Conservation (phyloP, 2,888 invertebrate species). For the Drosophila cracens region DNA sequence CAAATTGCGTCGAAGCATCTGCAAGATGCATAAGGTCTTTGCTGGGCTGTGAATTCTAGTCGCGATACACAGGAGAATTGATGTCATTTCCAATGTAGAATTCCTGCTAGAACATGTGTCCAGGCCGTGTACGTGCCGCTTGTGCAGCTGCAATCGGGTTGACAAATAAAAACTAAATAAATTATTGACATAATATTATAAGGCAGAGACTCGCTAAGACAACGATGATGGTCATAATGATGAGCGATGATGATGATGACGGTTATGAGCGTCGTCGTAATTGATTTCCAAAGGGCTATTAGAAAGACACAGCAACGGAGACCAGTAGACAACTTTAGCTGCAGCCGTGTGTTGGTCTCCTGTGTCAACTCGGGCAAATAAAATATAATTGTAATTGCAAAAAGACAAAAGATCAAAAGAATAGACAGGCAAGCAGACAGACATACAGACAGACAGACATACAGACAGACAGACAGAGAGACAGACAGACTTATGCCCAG, state of each 20-base stretch:
- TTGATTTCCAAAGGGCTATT: conserved; percentile 75
- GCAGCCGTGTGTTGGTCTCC: conserved; percentile 36
- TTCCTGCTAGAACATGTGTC: conserved; percentile 84
- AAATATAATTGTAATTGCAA: conserved; percentile 77
- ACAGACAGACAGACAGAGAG: conserved; percentile 14
- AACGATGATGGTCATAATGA: neutral
- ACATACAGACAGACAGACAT: conserved; percentile 16
- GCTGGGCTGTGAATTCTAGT: conserved; percentile 1
- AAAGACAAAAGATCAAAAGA: conserved; percentile 71
- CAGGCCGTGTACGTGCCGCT: conserved; percentile 67
- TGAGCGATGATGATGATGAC: neutral
- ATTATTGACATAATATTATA: conserved; percentile 76
- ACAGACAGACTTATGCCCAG: conserved; percentile 17
- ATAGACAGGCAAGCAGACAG: conserved; percentile 33
- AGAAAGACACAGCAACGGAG: conserved; percentile 39
- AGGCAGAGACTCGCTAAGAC: conserved; percentile 25
- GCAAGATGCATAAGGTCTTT: conserved; percentile 50
- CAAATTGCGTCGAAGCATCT: conserved; percentile 68
- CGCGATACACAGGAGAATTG: conserved; percentile 74
- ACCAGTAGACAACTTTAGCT: conserved; percentile 30
- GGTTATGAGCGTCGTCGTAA: conserved; percentile 71
- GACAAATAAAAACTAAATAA: conserved; percentile 67
- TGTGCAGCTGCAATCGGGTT: conserved; percentile 26
- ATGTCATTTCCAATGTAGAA: conserved; percentile 80
- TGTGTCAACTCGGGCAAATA: conserved; percentile 75